Evolutionary conservation across 2,888 invertebrate genomes (phyloP), one percentile per base, ranked within the genome.

Genomic region (Callimorpha dominula): DNA sequence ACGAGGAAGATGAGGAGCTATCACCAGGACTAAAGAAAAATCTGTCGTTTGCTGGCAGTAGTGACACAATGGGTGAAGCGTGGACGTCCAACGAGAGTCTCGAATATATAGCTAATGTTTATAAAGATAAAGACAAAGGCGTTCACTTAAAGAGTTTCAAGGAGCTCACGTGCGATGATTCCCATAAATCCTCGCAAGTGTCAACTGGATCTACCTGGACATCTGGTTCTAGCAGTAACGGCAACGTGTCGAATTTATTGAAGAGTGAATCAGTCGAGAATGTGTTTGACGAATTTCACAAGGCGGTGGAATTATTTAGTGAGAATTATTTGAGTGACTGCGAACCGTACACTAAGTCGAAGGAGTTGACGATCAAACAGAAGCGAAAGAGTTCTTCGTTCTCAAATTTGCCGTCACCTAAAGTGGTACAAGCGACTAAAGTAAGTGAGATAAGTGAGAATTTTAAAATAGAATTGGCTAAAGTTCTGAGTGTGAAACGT

Each of bases 251-350:
- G 0, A 92, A 91, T 66, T 91, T 95, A 43, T 89, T 95, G 68
- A 92, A 93, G 70, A 82, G 89, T 0, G 90, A 89, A 70, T 96
- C 95, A 0, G 92, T 95, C 0, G 90, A 92, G 75, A 89, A 94
- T 71, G 87, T 96, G 3, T 79, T 95, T 15, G 87, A 92, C 0
- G 94, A 95, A 72, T 96, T 95, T 78, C 87, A 95, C 20, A 94
- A 92, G 85, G 89, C 94, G 0, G 92, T 95, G n/a, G 95, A 95
- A 50, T 78, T 94, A 85, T 95, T 96, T 75, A 92, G 93, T 82
- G 95, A 95, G 80, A 93, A 86, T 78, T 95, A 95, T 76, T 74
- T 91, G 57, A 96, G 95, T 87, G 95, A 96, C 85, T 89, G 93
- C 78, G 95, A 96, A 80, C 90, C 94, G 0, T 96, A 96, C 64